Conservation (phyloP, 53 echinoderm and acorn worm genomes). For the Paracentrotus lividus region DNA sequence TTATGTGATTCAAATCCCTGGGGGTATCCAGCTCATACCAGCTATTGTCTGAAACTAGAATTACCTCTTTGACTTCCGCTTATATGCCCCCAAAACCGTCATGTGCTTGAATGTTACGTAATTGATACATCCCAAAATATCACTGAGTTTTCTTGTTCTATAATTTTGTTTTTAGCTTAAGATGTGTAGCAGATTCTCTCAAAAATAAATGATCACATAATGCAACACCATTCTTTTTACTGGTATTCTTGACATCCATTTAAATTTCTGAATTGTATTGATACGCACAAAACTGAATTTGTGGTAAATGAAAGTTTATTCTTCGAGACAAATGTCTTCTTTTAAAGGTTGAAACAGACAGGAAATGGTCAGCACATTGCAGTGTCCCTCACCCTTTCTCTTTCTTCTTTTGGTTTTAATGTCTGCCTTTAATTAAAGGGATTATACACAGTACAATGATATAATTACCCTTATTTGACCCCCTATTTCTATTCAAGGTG, state of each 20-base stretch:
- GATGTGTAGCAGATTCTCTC: too few species aligned
- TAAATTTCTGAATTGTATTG: neutral
- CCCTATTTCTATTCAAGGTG: neutral
- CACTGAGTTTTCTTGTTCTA: too few species aligned
- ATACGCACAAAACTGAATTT: neutral
- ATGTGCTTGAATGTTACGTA: neutral
- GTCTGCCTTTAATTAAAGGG: constrained; percentile 24
- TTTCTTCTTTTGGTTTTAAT: neutral
- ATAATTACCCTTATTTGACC: neutral
- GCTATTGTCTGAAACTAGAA: neutral
- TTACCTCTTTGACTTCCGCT: neutral
- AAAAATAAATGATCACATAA: too few species aligned
- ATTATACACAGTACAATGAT: neutral
- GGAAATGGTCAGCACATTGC: neutral
- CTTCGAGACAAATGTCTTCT: neutral
- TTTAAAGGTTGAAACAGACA: neutral
- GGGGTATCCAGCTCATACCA: neutral
- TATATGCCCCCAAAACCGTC: neutral
- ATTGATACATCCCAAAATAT: neutral
- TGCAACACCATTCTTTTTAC: neutral
- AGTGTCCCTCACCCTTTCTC: neutral
- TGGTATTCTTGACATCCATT: neutral
- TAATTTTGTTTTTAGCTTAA: neutral
- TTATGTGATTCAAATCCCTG: neutral
- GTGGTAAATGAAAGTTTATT: neutral